Evolutionary conservation across 2,113 vertebrate genomes (phyloP).

Genomic region (Chitala chitala): DNA sequence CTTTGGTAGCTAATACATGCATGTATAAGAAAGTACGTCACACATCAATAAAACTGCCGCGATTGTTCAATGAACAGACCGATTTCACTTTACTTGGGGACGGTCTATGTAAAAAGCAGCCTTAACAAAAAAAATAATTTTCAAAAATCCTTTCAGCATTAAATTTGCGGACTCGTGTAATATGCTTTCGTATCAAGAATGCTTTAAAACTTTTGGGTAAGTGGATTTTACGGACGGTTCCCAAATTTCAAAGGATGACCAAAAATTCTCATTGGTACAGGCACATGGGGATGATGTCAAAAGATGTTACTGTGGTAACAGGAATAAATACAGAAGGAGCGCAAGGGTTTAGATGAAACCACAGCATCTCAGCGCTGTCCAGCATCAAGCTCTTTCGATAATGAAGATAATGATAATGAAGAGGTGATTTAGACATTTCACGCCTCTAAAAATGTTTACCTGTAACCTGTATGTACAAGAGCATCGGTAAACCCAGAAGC

Average conservation of each 20-base stretch:
- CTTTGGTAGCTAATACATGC: too few species aligned
- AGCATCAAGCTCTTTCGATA: neutral
- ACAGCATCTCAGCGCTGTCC: neutral
- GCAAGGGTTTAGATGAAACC: too few species aligned
- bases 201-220: slow-evolving; percentile 5
- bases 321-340: neutral
- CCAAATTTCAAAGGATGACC: neutral
- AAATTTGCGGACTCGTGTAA: too few species aligned
- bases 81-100: too few species aligned
- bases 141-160: too few species aligned
- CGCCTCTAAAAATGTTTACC: neutral
- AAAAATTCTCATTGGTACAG: neutral
- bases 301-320: slow-evolving; percentile 6
- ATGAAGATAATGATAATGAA: too few species aligned
- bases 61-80: too few species aligned
- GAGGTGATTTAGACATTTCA: neutral
- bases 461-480: neutral
- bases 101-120: too few species aligned
- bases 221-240: neutral
- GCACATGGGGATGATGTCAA: neutral
- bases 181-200: too few species aligned
- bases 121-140: too few species aligned
- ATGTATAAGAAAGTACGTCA: too few species aligned
- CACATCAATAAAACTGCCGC: too few species aligned
- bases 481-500: neutral